Conservation (phyloP, 1,140 invertebrate species). For the Andrena cerasifolii region DNA sequence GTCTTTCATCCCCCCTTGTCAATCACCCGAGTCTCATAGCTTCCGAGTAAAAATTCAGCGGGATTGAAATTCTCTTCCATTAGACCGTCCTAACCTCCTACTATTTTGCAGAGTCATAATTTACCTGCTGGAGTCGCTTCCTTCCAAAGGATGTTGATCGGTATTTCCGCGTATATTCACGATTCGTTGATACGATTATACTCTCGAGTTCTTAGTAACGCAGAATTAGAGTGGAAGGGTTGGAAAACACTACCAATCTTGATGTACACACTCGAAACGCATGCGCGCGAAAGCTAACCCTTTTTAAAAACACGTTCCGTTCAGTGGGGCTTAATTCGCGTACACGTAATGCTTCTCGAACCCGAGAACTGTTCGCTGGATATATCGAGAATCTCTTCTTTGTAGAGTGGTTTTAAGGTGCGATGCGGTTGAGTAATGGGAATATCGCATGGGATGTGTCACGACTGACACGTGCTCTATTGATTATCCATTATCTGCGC, state of each 20-base stretch:
- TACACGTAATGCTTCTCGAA: neutral
- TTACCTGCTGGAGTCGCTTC: too few species aligned
- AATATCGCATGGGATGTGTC: neutral
- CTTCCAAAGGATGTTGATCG: too few species aligned
- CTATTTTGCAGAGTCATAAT: too few species aligned
- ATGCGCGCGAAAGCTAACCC: slow-evolving; percentile 25
- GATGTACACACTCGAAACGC: slow-evolving; percentile 5
- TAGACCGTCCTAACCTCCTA: slow-evolving; percentile 22
- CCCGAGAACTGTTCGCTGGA: neutral
- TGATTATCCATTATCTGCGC: slow-evolving; percentile 16
- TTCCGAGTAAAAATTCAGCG: neutral
- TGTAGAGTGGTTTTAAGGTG: neutral
- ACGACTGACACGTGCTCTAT: slow-evolving; percentile 28
- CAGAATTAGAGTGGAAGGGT: neutral
- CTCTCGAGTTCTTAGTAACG: neutral
- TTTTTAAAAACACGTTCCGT: neutral
- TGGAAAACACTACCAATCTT: neutral
- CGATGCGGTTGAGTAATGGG: neutral
- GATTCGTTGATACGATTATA: neutral
- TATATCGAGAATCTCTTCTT: neutral
- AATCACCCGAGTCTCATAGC: neutral
- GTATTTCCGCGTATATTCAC: neutral
- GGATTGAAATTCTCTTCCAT: neutral
- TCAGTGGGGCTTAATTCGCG: neutral
- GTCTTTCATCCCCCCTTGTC: neutral